Conservation (phyloP, 2,797 vertebrate species). For the Silurus aristotelis region DNA sequence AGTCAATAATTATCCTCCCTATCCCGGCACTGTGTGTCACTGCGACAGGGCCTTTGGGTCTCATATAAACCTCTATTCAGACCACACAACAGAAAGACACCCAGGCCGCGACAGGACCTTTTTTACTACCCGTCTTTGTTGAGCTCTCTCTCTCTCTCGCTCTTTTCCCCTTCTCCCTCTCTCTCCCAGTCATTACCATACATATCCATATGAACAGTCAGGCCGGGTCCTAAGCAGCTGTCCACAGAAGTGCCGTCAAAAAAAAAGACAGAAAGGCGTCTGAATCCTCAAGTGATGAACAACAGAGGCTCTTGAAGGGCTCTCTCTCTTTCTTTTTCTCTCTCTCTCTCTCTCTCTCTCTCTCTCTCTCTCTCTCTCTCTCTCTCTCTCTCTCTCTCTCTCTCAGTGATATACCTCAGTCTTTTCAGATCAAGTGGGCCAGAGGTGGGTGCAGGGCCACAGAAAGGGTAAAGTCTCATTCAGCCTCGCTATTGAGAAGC, state of each 20-base stretch:
- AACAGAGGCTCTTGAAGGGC: constrained; percentile 50
- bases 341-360: constrained; percentile 13
- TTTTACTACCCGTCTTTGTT: constrained; percentile 52
- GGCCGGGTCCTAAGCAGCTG: constrained; percentile 53
- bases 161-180: constrained; percentile 33
- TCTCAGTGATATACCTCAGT: constrained; percentile 34
- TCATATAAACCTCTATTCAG: constrained; percentile 47
- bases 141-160: constrained; percentile 43
- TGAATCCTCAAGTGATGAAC: constrained; percentile 48
- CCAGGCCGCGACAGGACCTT: constrained; percentile 38
- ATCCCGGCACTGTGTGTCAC: constrained; percentile 36
- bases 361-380: constrained; percentile 9
- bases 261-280: constrained; percentile 42
- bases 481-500: constrained; percentile 33
- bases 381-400: constrained; percentile 25
- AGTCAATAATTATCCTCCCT: constrained; percentile 55
- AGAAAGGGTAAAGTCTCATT: constrained; percentile 37
- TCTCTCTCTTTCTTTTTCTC: constrained; percentile 13
- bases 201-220: constrained; percentile 62
- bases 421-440: constrained; percentile 41
- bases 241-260: constrained; percentile 51
- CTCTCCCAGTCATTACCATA: constrained; percentile 58
- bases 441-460: constrained; percentile 45
- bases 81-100: constrained; percentile 51
- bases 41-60: constrained; percentile 42